Evolutionary conservation across 2,888 invertebrate species (phyloP).

Genomic region (Scaptomyza tumidula): DNA sequence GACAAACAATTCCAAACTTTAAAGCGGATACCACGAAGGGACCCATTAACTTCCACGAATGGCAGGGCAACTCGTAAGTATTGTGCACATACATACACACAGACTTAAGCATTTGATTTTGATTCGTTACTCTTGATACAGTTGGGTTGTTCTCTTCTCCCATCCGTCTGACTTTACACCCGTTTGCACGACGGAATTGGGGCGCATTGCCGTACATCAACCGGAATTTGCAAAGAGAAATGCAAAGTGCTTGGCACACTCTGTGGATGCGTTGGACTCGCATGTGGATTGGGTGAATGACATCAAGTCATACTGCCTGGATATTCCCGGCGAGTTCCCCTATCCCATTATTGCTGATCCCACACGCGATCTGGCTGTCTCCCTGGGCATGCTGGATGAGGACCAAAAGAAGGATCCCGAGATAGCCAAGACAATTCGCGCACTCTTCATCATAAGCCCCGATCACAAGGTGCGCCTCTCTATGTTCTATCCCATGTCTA

Average conservation of each 20-base stretch:
- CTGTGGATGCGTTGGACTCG: constrained; percentile 90
- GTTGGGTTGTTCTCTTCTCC: constrained; percentile 94
- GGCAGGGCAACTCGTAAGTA: constrained; percentile 90
- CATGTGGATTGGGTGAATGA: constrained; percentile 92
- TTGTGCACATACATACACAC: background rate
- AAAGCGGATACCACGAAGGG: constrained; percentile 90
- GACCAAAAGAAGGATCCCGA: constrained; percentile 88
- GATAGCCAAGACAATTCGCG: constrained; percentile 89
- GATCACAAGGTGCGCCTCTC: constrained; percentile 91
- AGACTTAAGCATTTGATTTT: too few relatives aligned
- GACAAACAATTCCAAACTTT: constrained; percentile 91
- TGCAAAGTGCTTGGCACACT: constrained; percentile 91
- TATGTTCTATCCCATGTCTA: constrained; percentile 93
- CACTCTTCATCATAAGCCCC: constrained; percentile 92
- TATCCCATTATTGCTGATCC: constrained; percentile 94
- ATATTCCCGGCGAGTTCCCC: constrained; percentile 90
- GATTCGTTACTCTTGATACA: background rate
- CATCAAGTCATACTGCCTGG: constrained; percentile 89
- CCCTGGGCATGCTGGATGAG: constrained; percentile 92
- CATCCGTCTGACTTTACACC: constrained; percentile 96
- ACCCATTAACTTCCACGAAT: constrained; percentile 90
- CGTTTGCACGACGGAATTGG: constrained; percentile 95
- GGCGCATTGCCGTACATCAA: constrained; percentile 89
- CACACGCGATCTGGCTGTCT: constrained; percentile 88
- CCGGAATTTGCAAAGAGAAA: constrained; percentile 89